Percentiles rank a stretch among this genome's conserved stretches.
These are phyloP conservation scores for Cheirogaleus major DNA, from an alignment of 2,797 vertebrate genomes.

Conservation along the genomic window DNA sequence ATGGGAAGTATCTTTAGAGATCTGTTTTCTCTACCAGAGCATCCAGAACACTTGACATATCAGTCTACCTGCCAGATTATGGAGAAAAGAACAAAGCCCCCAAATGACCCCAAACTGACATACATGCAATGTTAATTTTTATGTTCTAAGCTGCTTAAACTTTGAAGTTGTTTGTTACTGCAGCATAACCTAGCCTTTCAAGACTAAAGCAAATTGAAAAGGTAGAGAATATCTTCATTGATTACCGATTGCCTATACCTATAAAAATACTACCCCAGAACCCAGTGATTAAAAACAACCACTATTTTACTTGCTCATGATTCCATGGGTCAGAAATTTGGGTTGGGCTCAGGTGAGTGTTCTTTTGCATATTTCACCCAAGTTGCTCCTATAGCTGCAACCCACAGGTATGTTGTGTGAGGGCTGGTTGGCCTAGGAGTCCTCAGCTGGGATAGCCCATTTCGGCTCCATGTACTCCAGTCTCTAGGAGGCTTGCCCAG, in stretches of 20 bases:
- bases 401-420: accelerated
- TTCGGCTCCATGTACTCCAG: not conserved
- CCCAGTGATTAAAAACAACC: not conserved
- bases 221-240: not conserved
- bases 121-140: not conserved
- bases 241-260: not conserved
- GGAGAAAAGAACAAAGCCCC: not conserved
- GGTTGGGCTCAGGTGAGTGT: not conserved
- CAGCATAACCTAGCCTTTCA: not conserved
- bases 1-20: not conserved
- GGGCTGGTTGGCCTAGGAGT: too few species aligned
- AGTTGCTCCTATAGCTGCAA: not conserved
- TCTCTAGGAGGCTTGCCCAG: not conserved
- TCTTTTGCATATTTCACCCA: not conserved
- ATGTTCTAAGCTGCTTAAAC: not conserved
- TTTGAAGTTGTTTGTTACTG: not conserved
- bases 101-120: not conserved
- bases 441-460: not conserved
- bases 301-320: not conserved
- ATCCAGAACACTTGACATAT: not conserved
- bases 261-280: not conserved
- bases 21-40: not conserved
- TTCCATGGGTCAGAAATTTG: not conserved
- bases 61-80: not conserved
- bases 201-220: not conserved